A percentile compares a stretch with the other conserved stretches of the same genome.
phyloP scores from a whole-genome alignment of 1,140 invertebrate genomes.

The Portunus trituberculatus region DNA sequence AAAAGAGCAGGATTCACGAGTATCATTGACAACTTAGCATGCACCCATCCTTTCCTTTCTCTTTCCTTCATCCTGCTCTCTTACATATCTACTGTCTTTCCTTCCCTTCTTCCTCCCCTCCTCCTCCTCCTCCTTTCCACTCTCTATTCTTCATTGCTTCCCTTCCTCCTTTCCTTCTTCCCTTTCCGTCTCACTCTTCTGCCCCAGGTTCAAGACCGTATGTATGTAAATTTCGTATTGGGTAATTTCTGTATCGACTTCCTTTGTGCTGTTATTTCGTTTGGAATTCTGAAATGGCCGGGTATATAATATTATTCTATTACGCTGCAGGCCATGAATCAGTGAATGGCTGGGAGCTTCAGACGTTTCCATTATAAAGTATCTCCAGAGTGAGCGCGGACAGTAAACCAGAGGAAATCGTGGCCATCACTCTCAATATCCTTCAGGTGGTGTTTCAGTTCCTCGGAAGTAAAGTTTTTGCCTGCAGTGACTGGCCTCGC shows the following conservation, averaged over 20 bases:
- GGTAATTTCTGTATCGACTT: constrained; percentile 7
- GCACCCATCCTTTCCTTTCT: not conserved
- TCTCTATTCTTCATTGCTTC: not conserved
- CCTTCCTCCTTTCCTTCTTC: not conserved
- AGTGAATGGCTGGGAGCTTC: not conserved
- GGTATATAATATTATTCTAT: constrained; percentile 1
- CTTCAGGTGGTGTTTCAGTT: too few species aligned
- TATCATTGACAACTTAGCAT: too few species aligned
- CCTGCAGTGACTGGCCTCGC: too few species aligned
- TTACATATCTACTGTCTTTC: not conserved
- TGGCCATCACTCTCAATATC: too few species aligned
- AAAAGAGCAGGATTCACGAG: too few species aligned
- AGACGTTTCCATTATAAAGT: not conserved
- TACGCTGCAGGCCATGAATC: not conserved
- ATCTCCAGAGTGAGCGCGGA: too few species aligned
- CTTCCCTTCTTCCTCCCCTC: too few species aligned
- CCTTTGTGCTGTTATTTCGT: not conserved
- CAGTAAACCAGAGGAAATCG: too few species aligned
- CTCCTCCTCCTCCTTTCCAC: not conserved
- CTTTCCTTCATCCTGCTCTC: not conserved
- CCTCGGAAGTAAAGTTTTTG: too few species aligned
- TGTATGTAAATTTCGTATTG: constrained; percentile 3
- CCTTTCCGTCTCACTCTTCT: not conserved
- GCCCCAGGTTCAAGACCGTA: not conserved
- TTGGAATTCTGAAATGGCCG: not conserved